These are phyloP conservation scores for Fabriciana adippe DNA, from an alignment of 2,888 invertebrate species.

Conservation along the genomic window DNA sequence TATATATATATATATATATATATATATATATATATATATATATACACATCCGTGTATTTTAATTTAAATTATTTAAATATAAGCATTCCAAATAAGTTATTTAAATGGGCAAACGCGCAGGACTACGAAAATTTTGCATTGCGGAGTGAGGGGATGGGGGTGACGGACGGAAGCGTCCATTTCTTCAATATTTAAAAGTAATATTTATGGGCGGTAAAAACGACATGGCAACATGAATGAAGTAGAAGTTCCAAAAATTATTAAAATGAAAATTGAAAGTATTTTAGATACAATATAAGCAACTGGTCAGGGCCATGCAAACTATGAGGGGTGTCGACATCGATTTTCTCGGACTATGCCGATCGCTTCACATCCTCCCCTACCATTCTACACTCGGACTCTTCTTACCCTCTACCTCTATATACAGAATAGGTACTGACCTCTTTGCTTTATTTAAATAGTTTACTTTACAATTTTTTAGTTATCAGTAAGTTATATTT, in stretches of 20 bases:
- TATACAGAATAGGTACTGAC: conserved; percentile 46
- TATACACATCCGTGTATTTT: not conserved
- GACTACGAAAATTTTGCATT: conserved; percentile 68
- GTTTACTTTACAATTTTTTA: conserved; percentile 17
- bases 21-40: no score
- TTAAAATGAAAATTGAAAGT: conserved; percentile 7
- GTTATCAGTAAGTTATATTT: not conserved
- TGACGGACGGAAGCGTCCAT: conserved; percentile 42
- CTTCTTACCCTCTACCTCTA: conserved; percentile 44
- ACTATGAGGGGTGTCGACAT: conserved; percentile 77
- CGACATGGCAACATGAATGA: not conserved
- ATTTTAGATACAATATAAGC: conserved; percentile 17
- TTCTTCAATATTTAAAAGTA: conserved; percentile 52
- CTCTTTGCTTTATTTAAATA: conserved; percentile 43
- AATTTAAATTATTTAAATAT: conserved; percentile 26
- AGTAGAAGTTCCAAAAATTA: not conserved
- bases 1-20: no score
- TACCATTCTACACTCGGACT: conserved; percentile 58
- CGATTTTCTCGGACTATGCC: conserved; percentile 79
- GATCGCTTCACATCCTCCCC: conserved; percentile 64
- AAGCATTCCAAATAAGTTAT: conserved; percentile 17
- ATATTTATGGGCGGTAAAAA: conserved; percentile 6
- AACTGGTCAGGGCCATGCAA: conserved; percentile 65
- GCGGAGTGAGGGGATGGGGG: conserved; percentile 50
- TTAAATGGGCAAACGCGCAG: conserved; percentile 48